Evolutionary conservation across 2,113 vertebrate species (phyloP), one percentile per base, ranked within the genome.

Genomic region (Neotragus moschatus): DNA sequence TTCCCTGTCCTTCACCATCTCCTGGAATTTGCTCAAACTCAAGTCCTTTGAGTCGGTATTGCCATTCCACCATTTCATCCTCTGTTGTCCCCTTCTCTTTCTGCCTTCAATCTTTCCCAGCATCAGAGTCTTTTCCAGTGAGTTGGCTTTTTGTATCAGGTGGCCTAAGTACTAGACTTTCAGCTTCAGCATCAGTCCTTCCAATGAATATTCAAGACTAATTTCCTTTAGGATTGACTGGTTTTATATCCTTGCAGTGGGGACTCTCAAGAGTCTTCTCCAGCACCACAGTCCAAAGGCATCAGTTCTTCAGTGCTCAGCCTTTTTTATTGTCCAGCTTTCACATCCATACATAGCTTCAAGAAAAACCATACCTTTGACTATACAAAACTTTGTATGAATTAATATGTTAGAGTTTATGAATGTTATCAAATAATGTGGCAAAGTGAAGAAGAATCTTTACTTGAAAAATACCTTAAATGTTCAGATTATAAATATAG

Each of bases 21-120:
- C 63, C n/a, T 0, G 0, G n/a, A 70, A 21, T 11, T 36, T 36
- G n/a, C 63, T 70, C 9, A 70, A 23, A 36, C 19, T 36, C 63
- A 36, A 11, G 8, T 70, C n/a, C 19, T 23, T 12, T 21, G 63
- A 36, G n/a, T 11, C 0, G 0, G n/a, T 21, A n/a, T 11, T 36
- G 4, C 19, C 19, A 36, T 21, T 17, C 4, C 1, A 70, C 9
- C 19, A 36, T 36, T 36, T 70, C n/a, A 36, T 23, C n/a, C 63
- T 70, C 17, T 70, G 9, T 70, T 12, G 17, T 70, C 0, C 9
- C n/a, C 19, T 36, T 21, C n/a, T 70, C 33, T 21, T 36, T 21
- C 17, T 36, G 19, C n/a, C n/a, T 70, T 70, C 19, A 70, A 5
- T 21, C n/a, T 23, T 70, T 70, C n/a, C 9, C n/a, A 70, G 19